Conservation (phyloP, 2,113 vertebrate species). For the Melanotaenia duboulayi region DNA sequence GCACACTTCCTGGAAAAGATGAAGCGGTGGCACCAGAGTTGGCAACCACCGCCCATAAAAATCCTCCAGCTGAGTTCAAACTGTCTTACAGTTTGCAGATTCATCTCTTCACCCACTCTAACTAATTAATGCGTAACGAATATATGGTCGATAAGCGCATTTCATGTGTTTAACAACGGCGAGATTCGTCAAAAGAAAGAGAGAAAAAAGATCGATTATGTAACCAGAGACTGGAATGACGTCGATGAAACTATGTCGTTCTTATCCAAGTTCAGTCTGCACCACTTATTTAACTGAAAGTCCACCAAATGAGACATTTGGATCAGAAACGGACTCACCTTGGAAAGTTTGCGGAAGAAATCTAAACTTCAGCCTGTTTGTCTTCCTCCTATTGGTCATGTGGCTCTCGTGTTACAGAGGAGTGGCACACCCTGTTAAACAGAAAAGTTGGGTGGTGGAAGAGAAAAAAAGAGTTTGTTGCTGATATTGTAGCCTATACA, state of each 20-base stretch:
- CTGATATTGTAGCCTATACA: neutral
- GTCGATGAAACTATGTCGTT: constrained; percentile 14
- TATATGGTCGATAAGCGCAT: too few species aligned
- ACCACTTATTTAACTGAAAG: neutral
- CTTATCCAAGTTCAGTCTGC: neutral
- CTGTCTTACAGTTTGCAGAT: neutral
- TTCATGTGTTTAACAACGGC: neutral
- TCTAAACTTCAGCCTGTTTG: constrained; percentile 34
- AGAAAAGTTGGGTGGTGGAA: constrained; percentile 9
- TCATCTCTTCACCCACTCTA: neutral
- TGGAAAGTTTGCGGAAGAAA: constrained; percentile 60
- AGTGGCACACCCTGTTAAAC: constrained; percentile 56
- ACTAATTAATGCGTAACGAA: neutral
- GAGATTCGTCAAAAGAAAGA: neutral
- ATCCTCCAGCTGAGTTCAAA: neutral
- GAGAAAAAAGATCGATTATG: constrained; percentile 13
- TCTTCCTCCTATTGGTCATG: constrained; percentile 66
- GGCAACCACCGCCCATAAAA: constrained; percentile 66
- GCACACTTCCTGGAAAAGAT: constrained; percentile 61
- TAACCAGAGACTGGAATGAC: constrained; percentile 7
- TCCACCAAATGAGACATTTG: neutral
- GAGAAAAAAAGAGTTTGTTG: neutral
- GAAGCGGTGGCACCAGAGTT: constrained; percentile 4
- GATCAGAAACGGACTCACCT: constrained; percentile 70
- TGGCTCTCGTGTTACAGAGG: constrained; percentile 47